phyloP scores from a whole-genome alignment of 2,113 vertebrate genomes.

The Leptodactylus fuscus region DNA sequence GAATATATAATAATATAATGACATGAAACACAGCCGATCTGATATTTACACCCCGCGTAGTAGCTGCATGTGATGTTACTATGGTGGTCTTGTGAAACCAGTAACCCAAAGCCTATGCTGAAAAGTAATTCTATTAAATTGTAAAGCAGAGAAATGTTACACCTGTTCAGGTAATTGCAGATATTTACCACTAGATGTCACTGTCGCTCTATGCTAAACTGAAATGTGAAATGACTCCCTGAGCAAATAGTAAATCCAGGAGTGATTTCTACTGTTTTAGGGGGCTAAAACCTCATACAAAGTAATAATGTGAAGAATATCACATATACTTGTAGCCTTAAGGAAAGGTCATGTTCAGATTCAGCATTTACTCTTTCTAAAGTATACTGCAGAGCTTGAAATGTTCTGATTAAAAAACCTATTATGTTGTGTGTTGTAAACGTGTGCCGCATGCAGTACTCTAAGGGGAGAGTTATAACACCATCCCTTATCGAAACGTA shows the following conservation, averaged over 20 bases:
- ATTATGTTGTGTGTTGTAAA: not conserved
- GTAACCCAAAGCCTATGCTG: too few relatives aligned
- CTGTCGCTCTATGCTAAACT: not conserved
- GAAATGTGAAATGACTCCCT: not conserved
- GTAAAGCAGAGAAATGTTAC: not conserved
- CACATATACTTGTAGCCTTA: conserved; percentile 39
- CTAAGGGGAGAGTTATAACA: not conserved
- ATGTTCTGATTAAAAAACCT: conserved; percentile 27
- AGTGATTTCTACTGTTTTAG: not conserved
- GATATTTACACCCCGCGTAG: too few relatives aligned
- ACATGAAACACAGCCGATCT: too few relatives aligned
- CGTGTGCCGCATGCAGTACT: not conserved
- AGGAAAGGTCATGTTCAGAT: conserved; percentile 41
- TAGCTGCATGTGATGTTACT: too few relatives aligned
- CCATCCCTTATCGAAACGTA: not conserved
- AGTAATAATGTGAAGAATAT: conserved; percentile 7
- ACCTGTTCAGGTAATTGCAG: not conserved
- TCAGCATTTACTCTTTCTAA: conserved; percentile 15
- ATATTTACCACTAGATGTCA: conserved; percentile 24
- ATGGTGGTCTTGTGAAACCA: too few relatives aligned
- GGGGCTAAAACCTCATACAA: conserved; percentile 15
- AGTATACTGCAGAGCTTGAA: not conserved
- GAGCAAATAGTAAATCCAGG: not conserved
- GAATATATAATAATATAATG: too few relatives aligned
- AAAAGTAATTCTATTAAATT: too few relatives aligned